These are phyloP conservation scores for Psittacula echo DNA, from an alignment of 2,797 vertebrate species.

Conservation along the genomic window DNA sequence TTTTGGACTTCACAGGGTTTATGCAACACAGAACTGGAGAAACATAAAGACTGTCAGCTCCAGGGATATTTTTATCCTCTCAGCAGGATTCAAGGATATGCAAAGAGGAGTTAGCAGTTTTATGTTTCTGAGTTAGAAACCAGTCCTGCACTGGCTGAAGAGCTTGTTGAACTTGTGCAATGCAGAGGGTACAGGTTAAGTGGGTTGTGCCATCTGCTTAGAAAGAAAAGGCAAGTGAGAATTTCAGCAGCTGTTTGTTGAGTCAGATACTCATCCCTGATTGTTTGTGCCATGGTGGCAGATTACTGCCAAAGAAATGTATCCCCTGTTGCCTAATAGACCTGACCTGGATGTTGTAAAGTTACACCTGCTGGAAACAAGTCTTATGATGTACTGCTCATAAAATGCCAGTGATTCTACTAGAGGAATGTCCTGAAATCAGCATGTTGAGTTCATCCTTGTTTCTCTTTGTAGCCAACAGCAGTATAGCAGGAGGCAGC, in stretches of 20 bases:
- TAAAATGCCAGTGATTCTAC: slow-evolving; percentile 32
- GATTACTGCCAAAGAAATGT: slow-evolving; percentile 63
- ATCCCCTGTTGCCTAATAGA: slow-evolving; percentile 63
- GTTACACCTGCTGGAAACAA: slow-evolving; percentile 61
- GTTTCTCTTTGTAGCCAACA: background rate
- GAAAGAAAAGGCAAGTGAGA: slow-evolving; percentile 39
- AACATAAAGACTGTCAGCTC: background rate
- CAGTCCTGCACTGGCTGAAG: slow-evolving; percentile 16
- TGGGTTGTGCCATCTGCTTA: slow-evolving; percentile 47
- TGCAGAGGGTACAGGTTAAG: background rate
- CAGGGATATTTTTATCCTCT: slow-evolving; percentile 38
- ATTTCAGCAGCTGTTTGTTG: slow-evolving; percentile 64
- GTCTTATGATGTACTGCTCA: slow-evolving; percentile 47
- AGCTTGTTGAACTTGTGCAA: slow-evolving; percentile 40
- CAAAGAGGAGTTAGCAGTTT: slow-evolving; percentile 26
- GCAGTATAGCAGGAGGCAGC: background rate
- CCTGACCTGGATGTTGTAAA: slow-evolving; percentile 63
- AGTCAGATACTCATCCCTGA: slow-evolving; percentile 63
- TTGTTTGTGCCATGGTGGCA: slow-evolving; percentile 52
- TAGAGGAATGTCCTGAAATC: slow-evolving; percentile 42
- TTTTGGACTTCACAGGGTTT: slow-evolving; percentile 17
- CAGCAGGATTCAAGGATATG: slow-evolving; percentile 35
- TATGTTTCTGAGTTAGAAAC: background rate
- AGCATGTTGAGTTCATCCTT: slow-evolving; percentile 20
- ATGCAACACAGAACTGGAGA: background rate